Evolutionary conservation across 2,797 vertebrate genomes (phyloP), one percentile per base, ranked within the genome.

Genomic region (Eupleurogrammus muticus): DNA sequence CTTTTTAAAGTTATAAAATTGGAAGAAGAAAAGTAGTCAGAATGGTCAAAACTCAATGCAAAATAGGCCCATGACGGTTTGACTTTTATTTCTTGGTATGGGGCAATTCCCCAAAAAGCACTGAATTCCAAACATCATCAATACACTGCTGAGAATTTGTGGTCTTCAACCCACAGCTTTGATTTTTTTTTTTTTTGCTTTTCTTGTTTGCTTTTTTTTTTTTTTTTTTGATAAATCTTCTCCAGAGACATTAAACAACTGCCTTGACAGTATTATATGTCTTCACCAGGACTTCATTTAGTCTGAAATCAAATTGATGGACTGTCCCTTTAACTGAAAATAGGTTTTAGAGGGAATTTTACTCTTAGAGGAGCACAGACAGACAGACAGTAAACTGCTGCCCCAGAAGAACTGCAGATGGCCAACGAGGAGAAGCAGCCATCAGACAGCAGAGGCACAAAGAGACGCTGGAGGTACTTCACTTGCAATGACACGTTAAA

Each of bases 361-460:
- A n/a, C 5, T 35, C 7, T 55, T 48, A 24, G 46, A 59, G 32
- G 24, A 21, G n/a, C 5, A 48, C 59, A 67, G 40, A 61, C 36
- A 32, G 21, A 23, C 2, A 1, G 10, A 20, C 32, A 66, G 57
- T 72, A 49, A 77, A 50, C 24, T 48, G 54, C 32, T 55, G 16
- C 59, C 46, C 23, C 51, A 53, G 9, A 35, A 47, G 28, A 38
- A 13, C 24, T 34, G 59, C 69, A 78, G 56, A 78, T 66, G 63
- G 58, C 62, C 42, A 23, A 50, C 14, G 56, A 38, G 23, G 60
- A 2, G 23, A 68, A 9, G 4, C 49, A 52, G 17, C 38, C 16
- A 71, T 73, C 67, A 67, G 79, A 76, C 50, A 77, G 60, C 70
- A 56, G 24, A 73, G 49, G 65, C 23, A 42, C 17, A 36, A 20